Percentiles rank a stretch among this genome's conserved stretches.
phyloP scores from a whole-genome alignment of 37 sponge, comb jelly and placozoan species.

The Mnemiopsis leidyi region DNA sequence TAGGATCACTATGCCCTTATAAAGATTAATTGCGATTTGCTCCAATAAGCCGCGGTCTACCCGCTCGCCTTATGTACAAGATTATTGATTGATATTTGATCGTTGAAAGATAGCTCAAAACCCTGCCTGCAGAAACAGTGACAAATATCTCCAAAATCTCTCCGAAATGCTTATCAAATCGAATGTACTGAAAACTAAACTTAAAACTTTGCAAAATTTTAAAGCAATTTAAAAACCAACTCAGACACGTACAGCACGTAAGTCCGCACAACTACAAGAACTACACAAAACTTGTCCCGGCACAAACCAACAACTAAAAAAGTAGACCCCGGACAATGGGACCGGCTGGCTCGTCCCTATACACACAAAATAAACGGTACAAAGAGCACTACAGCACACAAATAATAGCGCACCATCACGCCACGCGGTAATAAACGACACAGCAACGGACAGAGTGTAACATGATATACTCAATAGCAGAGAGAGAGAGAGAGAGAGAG shows the following conservation, averaged over 20 bases:
- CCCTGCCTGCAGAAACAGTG: no score
- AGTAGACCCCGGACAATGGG: not conserved
- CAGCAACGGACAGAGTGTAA: not conserved
- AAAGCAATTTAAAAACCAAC: no score
- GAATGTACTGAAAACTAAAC: not conserved
- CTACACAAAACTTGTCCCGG: not conserved
- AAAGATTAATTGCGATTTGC: not conserved
- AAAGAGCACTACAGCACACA: no score
- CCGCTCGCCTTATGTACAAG: no score
- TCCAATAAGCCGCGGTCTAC: not conserved
- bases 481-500: slow-evolving; percentile 14
- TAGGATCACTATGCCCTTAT: not conserved
- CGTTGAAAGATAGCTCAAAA: no score
- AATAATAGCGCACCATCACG: not conserved
- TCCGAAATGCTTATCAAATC: not conserved
- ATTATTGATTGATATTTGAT: not conserved
- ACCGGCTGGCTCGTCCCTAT: not conserved
- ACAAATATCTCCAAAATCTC: no score
- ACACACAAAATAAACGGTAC: not conserved
- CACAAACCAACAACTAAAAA: not conserved
- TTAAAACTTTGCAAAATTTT: not conserved
- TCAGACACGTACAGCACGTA: no score
- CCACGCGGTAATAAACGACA: not conserved
- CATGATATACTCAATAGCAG: not conserved
- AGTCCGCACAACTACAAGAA: not conserved